These are phyloP conservation scores for Aphaenogaster floridana DNA, from an alignment of 1,140 invertebrate species.

Conservation along the genomic window DNA sequence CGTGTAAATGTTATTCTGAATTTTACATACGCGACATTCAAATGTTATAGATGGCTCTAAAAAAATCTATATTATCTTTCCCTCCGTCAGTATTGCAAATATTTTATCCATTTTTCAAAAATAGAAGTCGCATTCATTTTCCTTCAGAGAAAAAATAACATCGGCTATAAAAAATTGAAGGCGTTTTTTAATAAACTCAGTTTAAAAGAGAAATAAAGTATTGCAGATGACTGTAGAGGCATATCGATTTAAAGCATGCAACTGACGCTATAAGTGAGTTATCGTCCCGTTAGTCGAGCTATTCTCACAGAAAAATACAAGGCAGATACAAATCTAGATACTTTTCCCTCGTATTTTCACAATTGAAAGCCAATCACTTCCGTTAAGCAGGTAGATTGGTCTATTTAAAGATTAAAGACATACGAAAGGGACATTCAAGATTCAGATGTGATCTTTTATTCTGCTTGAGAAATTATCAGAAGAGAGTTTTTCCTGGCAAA, in stretches of 20 bases:
- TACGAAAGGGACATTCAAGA: not conserved
- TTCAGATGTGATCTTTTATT: not conserved
- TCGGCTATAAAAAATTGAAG: not conserved
- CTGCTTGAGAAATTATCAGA: not conserved
- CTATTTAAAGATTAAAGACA: not conserved
- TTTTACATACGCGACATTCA: not conserved
- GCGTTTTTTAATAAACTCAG: constrained; percentile 38
- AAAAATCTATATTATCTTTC: not conserved
- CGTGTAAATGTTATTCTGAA: not conserved
- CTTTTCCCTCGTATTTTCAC: not conserved
- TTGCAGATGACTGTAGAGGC: not conserved
- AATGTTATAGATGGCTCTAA: not conserved
- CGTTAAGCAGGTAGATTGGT: not conserved
- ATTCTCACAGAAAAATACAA: constrained; percentile 3
- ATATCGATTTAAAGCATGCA: constrained; percentile 51
- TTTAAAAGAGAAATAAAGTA: constrained; percentile 31
- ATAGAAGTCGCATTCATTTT: not conserved
- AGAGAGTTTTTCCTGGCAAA: not conserved
- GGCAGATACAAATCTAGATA: not conserved
- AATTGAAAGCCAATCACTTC: not conserved
- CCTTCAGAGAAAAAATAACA: constrained; percentile 21
- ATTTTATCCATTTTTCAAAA: constrained; percentile 17
- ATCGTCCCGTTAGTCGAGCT: constrained; percentile 17
- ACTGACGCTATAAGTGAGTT: constrained; percentile 35
- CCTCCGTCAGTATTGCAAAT: not conserved